phyloP scores from a whole-genome alignment of 2,113 vertebrate genomes.

The Dicentrarchus labrax region DNA sequence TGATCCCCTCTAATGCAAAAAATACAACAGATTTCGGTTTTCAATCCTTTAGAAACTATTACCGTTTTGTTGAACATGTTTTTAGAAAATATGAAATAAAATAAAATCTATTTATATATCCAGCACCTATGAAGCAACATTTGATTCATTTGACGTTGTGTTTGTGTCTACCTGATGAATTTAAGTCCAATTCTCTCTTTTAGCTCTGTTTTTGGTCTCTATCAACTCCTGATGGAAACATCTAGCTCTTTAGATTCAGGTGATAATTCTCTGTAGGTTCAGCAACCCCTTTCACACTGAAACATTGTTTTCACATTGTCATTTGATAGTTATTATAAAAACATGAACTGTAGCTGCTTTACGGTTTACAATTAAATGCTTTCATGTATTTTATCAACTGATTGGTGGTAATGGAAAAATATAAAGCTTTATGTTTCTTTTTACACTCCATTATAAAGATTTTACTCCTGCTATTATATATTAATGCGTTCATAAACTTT shows the following conservation, averaged over 20 bases:
- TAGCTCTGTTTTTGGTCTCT: neutral
- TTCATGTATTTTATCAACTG: neutral
- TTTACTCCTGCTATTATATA: neutral
- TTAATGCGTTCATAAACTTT: neutral
- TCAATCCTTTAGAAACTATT: too few relatives aligned
- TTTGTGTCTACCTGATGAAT: neutral
- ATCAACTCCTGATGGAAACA: neutral
- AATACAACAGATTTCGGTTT: too few relatives aligned
- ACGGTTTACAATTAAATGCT: too few relatives aligned
- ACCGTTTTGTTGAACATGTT: too few relatives aligned
- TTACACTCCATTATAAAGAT: neutral
- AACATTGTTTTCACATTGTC: neutral
- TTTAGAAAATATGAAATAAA: too few relatives aligned
- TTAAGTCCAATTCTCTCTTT: neutral
- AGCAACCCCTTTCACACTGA: neutral
- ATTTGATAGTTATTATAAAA: neutral
- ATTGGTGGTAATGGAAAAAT: neutral
- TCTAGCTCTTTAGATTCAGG: neutral
- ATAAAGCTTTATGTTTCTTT: neutral
- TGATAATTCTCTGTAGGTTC: neutral
- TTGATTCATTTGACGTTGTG: neutral
- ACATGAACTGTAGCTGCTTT: too few relatives aligned
- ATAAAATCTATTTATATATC: too few relatives aligned
- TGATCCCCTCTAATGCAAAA: too few relatives aligned
- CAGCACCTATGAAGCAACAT: too few relatives aligned